These are phyloP conservation scores for Solenopsis fugax DNA, from an alignment of 1,140 invertebrate genomes.

Conservation along the genomic window DNA sequence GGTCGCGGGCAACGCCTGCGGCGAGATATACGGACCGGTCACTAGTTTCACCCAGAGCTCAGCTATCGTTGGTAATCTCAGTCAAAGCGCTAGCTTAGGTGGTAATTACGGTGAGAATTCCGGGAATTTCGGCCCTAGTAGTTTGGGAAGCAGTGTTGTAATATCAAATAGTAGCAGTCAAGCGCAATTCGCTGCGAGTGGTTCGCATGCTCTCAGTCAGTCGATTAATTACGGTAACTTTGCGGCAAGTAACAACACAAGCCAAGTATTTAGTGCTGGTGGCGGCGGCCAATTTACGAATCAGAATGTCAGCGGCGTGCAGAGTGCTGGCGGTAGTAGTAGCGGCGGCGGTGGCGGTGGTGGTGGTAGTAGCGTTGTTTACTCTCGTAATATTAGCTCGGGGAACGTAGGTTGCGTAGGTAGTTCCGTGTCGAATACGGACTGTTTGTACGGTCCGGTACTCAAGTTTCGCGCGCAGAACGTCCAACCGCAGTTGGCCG, in stretches of 20 bases:
- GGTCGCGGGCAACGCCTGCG: conserved; percentile 61
- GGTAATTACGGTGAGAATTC: conserved; percentile 79
- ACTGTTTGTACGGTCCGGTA: conserved; percentile 84
- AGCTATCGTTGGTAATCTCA: conserved; percentile 84
- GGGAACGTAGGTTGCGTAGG: conserved; percentile 21
- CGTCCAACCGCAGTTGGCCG: conserved; percentile 62
- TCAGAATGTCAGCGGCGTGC: conserved; percentile 49
- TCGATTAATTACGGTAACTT: conserved; percentile 61
- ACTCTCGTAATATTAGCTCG: conserved; percentile 67
- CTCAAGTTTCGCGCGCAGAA: conserved; percentile 83
- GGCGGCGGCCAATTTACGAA: conserved; percentile 41
- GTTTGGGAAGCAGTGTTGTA: conserved; percentile 70
- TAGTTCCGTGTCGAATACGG: conserved; percentile 69
- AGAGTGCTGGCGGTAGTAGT: conserved; percentile 43
- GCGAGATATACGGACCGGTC: conserved; percentile 85
- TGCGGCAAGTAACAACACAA: conserved; percentile 35
- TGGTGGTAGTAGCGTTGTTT: conserved; percentile 34
- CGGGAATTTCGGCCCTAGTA: conserved; percentile 78
- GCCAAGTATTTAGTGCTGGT: conserved; percentile 53
- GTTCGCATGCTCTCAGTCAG: conserved; percentile 65
- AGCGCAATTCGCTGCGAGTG: conserved; percentile 44
- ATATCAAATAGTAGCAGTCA: conserved; percentile 48
- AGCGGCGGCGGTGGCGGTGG: conserved; percentile 13
- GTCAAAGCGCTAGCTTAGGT: conserved; percentile 80
- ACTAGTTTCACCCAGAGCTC: conserved; percentile 84